These are phyloP conservation scores for Clusia tigrina DNA, from an alignment of 2,888 invertebrate species.

Conservation along the genomic window DNA sequence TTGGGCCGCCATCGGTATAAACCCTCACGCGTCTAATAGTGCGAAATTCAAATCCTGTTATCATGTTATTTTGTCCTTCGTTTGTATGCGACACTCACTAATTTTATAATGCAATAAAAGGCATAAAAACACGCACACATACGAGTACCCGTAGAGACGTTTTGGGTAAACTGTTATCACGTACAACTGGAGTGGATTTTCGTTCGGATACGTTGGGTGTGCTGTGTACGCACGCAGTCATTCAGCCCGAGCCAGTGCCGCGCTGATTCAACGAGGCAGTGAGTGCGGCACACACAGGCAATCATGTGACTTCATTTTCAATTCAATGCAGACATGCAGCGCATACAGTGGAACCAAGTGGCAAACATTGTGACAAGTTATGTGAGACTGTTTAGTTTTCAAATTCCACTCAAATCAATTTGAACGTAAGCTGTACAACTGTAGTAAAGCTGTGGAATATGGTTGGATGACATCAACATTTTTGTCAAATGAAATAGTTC, in stretches of 20 bases:
- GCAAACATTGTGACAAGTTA: too few species aligned
- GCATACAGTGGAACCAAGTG: background rate
- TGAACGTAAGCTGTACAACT: too few species aligned
- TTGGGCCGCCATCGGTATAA: conserved; percentile 1
- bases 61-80: conserved; percentile 3
- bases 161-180: conserved; percentile 33
- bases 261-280: too few species aligned
- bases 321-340: background rate
- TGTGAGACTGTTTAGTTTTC: too few species aligned
- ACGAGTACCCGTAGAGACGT: conserved; percentile 13
- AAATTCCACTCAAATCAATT: too few species aligned
- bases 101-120: conserved; percentile 19
- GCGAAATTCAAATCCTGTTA: conserved; percentile 6
- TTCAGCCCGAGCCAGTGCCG: too few species aligned
- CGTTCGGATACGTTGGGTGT: too few species aligned
- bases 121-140: conserved; percentile 13
- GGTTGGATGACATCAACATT: too few species aligned
- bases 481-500: too few species aligned
- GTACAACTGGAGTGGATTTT: conserved; percentile 38
- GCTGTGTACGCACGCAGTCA: too few species aligned
- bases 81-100: conserved; percentile 9
- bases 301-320: background rate
- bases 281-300: too few species aligned
- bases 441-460: too few species aligned
- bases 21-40: background rate